A percentile compares a stretch with the other conserved stretches of the same genome.
Conservation (phyloP, 2,888 invertebrate genomes). For the Netelia fuscicornis region DNA sequence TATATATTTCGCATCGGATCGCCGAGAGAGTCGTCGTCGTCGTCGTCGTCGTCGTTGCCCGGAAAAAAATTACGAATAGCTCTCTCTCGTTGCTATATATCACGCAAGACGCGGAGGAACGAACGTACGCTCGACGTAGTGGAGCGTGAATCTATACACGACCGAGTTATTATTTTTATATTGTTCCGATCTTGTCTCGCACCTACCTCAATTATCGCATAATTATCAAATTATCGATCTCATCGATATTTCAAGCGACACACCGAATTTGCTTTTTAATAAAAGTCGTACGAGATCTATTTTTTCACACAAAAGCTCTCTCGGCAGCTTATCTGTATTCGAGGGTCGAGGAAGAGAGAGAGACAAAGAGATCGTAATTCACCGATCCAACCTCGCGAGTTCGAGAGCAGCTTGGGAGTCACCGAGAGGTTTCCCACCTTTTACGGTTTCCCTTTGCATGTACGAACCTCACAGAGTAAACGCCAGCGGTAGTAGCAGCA, state of each 20-base stretch:
- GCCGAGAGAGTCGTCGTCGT: conserved; percentile 67
- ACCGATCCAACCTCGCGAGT: conserved; percentile 81
- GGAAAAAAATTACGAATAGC: conserved; percentile 79
- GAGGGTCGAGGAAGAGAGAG: conserved; percentile 58
- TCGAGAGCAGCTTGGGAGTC: conserved; percentile 82
- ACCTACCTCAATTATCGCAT: neutral
- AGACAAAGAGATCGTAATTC: conserved; percentile 78
- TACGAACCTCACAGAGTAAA: conserved; percentile 13
- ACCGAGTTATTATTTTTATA: conserved; percentile 14
- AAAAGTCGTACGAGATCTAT: neutral
- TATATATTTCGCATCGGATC: conserved; percentile 77
- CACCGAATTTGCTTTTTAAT: neutral
- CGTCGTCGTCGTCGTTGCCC: conserved; percentile 58
- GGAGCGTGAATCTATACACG: conserved; percentile 72
- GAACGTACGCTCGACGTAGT: conserved; percentile 70
- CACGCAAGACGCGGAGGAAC: conserved; percentile 43
- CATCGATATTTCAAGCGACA: neutral
- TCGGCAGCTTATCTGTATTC: conserved; percentile 58
- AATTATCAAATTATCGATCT: neutral
- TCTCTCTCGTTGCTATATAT: conserved; percentile 28
- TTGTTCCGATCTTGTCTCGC: conserved; percentile 36
- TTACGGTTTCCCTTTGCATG: conserved; percentile 83
- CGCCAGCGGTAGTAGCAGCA: neutral
- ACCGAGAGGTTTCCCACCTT: conserved; percentile 84
- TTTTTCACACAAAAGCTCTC: conserved; percentile 33